Percentiles rank a stretch among this genome's conserved stretches.
Evolutionary conservation across 2,113 vertebrate genomes (phyloP).

Genomic region (Nanorana parkeri): DNA sequence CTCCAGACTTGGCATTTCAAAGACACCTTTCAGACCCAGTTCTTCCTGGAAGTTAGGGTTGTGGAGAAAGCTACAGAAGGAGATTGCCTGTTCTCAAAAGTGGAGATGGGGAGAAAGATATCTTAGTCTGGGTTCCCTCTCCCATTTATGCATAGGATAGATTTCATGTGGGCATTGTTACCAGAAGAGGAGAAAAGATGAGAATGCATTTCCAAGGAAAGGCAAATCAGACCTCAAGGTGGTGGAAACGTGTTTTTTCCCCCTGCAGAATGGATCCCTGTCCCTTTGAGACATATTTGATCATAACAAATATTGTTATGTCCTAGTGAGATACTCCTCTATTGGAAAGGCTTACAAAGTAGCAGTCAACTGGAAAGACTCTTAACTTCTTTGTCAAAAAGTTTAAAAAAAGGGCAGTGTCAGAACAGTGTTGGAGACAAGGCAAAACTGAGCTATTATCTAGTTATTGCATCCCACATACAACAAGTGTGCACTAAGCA

Average conservation of each 20-base stretch:
- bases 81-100: not conserved
- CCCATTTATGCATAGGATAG: slow-evolving; percentile 54
- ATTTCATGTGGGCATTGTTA: slow-evolving; percentile 25
- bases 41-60: slow-evolving; percentile 82
- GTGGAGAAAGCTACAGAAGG: not conserved
- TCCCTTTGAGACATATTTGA: not conserved
- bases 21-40: slow-evolving; percentile 88
- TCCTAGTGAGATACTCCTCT: not conserved
- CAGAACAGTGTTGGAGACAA: not conserved
- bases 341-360: not conserved
- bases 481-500: not conserved
- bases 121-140: slow-evolving; percentile 10
- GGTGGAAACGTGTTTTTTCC: not conserved
- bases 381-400: not conserved
- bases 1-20: slow-evolving; percentile 79
- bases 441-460: not conserved
- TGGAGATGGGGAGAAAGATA: slow-evolving; percentile 6
- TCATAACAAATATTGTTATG: not conserved
- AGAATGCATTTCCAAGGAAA: slow-evolving; percentile 15
- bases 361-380: slow-evolving; percentile 10
- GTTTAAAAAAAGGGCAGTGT: not conserved
- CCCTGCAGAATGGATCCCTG: not conserved
- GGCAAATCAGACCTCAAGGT: not conserved
- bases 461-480: slow-evolving; percentile 3
- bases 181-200: not conserved